phyloP scores from a whole-genome alignment of 2,797 vertebrate species.

The Petrocephalus sullivani region DNA sequence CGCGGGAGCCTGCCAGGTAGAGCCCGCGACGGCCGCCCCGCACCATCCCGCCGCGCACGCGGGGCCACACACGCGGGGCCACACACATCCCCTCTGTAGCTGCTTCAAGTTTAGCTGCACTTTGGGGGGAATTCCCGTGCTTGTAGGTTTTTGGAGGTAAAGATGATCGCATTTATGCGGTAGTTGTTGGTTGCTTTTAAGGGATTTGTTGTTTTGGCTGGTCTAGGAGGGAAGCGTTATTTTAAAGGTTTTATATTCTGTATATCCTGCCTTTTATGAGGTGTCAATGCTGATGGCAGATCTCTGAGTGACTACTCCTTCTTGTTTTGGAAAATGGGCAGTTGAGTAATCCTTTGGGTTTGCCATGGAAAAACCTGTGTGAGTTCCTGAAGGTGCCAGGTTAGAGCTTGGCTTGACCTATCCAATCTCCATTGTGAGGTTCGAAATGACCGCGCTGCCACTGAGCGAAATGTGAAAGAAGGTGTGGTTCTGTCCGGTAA shows the following conservation, averaged over 20 bases:
- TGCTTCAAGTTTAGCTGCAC: neutral
- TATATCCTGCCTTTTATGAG: neutral
- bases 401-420: neutral
- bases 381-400: neutral
- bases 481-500: neutral
- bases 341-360: neutral
- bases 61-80: conserved; percentile 20
- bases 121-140: neutral
- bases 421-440: neutral
- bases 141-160: neutral
- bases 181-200: neutral
- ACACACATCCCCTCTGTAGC: neutral
- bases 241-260: neutral
- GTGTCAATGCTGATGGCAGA: neutral
- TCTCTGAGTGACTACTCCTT: neutral
- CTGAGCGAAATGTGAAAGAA: neutral
- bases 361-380: neutral
- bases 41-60: neutral
- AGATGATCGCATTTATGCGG: neutral
- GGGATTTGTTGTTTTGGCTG: neutral
- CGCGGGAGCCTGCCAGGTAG: conserved; percentile 84
- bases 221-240: neutral
- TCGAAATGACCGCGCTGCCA: neutral
- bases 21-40: conserved; percentile 36
- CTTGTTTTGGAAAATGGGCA: neutral